Percentiles rank a stretch among this genome's conserved stretches.
phyloP scores from a whole-genome alignment of 2,888 invertebrate species.

The Tineola bisselliella region DNA sequence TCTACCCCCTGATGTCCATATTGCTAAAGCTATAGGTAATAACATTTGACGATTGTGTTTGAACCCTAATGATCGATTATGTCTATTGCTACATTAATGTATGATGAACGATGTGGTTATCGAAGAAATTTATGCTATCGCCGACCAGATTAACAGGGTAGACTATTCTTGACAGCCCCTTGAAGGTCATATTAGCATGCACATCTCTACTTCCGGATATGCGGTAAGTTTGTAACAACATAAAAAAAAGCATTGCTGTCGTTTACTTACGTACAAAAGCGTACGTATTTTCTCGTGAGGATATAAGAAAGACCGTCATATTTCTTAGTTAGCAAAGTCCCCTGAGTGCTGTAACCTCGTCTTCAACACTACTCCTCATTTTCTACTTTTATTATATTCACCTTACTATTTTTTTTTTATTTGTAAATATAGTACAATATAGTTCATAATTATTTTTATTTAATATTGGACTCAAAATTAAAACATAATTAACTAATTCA shows the following conservation, averaged over 20 bases:
- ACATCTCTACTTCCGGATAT: too few species aligned
- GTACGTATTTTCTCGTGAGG: conserved; percentile 67
- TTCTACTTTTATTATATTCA: conserved; percentile 27
- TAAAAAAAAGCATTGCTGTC: too few species aligned
- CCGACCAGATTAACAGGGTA: too few species aligned
- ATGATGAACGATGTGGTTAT: too few species aligned
- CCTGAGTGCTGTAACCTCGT: conserved; percentile 63
- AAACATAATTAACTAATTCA: too few species aligned
- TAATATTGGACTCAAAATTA: too few species aligned
- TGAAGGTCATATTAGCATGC: too few species aligned
- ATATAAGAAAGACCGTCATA: conserved; percentile 61
- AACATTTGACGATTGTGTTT: neutral
- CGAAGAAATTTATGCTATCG: too few species aligned
- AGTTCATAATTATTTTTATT: too few species aligned
- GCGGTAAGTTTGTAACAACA: neutral
- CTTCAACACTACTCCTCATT: conserved; percentile 66
- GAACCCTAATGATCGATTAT: neutral
- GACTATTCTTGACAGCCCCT: too few species aligned
- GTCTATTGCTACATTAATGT: neutral
- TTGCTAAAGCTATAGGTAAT: neutral
- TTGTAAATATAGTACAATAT: too few species aligned
- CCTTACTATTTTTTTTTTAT: neutral
- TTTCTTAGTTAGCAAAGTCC: conserved; percentile 59
- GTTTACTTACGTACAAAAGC: conserved; percentile 26
- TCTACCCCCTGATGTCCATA: conserved; percentile 14